A percentile compares a stretch with the other conserved stretches of the same genome.
Evolutionary conservation across 1,140 invertebrate species (phyloP).

Genomic region (Tribolium castaneum): DNA sequence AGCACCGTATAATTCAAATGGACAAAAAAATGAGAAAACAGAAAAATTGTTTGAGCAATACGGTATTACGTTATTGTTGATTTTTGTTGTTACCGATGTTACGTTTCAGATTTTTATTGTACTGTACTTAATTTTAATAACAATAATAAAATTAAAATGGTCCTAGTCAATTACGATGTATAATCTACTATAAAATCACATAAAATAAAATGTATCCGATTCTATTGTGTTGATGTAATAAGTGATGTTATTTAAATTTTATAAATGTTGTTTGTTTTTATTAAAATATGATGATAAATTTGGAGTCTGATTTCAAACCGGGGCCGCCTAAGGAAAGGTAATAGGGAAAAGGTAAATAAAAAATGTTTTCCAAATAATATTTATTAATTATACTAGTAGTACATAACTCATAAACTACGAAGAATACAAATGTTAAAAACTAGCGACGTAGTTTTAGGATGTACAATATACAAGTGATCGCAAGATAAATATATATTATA

Average conservation of each 20-base stretch:
- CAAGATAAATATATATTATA: slow-evolving; percentile 36
- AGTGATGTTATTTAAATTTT: slow-evolving; percentile 41
- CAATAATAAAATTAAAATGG: slow-evolving; percentile 15
- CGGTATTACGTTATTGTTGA: neutral
- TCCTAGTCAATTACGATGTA: slow-evolving; percentile 39
- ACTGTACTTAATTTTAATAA: neutral
- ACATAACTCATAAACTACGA: slow-evolving; percentile 54
- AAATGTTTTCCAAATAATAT: slow-evolving; percentile 53
- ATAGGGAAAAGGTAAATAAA: no score
- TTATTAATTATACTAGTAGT: slow-evolving; percentile 57
- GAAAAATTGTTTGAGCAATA: neutral
- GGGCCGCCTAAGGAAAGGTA: neutral
- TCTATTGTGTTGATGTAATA: slow-evolving; percentile 38
- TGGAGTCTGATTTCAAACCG: neutral
- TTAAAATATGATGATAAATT: slow-evolving; percentile 43
- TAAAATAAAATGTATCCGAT: slow-evolving; percentile 18
- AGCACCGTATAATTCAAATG: neutral
- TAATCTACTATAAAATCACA: slow-evolving; percentile 20
- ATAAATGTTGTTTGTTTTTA: slow-evolving; percentile 41
- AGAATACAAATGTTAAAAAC: slow-evolving; percentile 47
- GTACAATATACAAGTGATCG: slow-evolving; percentile 46
- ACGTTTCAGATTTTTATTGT: neutral
- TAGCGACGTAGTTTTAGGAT: slow-evolving; percentile 46
- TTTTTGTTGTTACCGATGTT: neutral
- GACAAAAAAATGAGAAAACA: neutral